phyloP scores from a whole-genome alignment of 1,140 invertebrate genomes.

The Marisa cornuarietis region DNA sequence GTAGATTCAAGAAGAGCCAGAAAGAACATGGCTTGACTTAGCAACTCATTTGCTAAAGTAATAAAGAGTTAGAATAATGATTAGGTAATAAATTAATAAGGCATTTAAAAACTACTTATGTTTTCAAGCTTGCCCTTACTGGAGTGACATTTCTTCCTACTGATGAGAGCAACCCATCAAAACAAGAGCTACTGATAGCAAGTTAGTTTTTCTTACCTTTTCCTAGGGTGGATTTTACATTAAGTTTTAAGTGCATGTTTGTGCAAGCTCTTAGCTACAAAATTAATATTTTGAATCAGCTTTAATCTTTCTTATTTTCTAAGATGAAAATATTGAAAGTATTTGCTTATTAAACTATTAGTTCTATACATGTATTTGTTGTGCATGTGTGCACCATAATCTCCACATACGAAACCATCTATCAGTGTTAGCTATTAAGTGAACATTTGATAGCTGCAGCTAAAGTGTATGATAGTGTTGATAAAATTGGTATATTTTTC shows the following conservation, averaged over 20 bases:
- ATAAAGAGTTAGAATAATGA: no score
- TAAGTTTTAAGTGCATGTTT: background rate
- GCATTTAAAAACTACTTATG: constrained; percentile 14
- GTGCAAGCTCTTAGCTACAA: background rate
- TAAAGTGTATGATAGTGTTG: background rate
- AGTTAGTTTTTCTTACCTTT: constrained; percentile 69
- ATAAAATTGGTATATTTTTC: constrained; percentile 2
- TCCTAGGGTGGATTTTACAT: background rate
- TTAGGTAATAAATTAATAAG: background rate
- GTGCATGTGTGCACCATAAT: no score
- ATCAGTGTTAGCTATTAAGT: no score
- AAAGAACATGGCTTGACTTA: no score
- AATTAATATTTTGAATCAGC: background rate
- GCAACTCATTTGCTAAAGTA: no score
- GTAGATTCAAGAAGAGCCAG: no score
- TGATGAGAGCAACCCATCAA: constrained; percentile 78
- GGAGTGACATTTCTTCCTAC: constrained; percentile 88
- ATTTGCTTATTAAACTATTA: no score
- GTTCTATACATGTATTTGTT: no score
- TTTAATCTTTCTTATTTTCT: no score
- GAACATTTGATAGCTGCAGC: no score
- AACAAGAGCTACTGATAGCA: constrained; percentile 88
- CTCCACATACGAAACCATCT: no score
- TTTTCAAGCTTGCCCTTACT: constrained; percentile 81
- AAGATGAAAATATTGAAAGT: no score